Evolutionary conservation across 2,888 invertebrate genomes (phyloP).

Genomic region (Zootermopsis nevadensis): DNA sequence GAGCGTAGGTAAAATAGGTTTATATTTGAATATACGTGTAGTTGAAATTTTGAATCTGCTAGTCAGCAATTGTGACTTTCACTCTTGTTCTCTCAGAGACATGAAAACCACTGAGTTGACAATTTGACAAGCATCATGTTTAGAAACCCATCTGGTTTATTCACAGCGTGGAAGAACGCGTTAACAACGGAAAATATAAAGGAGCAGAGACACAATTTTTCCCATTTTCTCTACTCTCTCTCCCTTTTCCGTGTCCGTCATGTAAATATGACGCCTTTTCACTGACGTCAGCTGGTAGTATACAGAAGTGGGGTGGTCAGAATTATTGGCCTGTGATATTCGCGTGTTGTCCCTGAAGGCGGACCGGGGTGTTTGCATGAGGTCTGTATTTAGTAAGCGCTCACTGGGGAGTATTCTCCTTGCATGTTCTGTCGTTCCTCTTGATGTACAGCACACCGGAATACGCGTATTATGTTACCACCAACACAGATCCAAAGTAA

Average conservation of each 20-base stretch:
- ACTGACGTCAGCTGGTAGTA: too few relatives aligned
- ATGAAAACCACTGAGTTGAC: background rate
- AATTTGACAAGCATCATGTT: background rate
- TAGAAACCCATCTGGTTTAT: background rate
- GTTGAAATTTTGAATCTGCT: too few relatives aligned
- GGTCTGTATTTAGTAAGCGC: too few relatives aligned
- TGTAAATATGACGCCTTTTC: background rate
- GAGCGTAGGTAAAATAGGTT: background rate
- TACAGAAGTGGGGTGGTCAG: too few relatives aligned
- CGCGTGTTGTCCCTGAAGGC: too few relatives aligned
- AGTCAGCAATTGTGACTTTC: background rate
- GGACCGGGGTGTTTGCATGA: too few relatives aligned
- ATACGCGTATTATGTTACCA: too few relatives aligned
- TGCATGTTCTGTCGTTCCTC: too few relatives aligned
- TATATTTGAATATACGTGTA: background rate
- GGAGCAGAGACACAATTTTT: background rate
- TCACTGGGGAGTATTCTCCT: too few relatives aligned
- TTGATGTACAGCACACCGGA: too few relatives aligned
- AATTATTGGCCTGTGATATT: too few relatives aligned
- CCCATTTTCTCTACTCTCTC: background rate
- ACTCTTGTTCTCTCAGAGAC: background rate
- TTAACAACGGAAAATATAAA: background rate
- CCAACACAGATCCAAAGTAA: too few relatives aligned
- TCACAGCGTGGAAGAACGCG: background rate
- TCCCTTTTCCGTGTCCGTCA: background rate